A percentile compares a stretch with the other conserved stretches of the same genome.
These are phyloP conservation scores for Dendrolimus houi DNA, from an alignment of 2,888 invertebrate species.

Conservation along the genomic window DNA sequence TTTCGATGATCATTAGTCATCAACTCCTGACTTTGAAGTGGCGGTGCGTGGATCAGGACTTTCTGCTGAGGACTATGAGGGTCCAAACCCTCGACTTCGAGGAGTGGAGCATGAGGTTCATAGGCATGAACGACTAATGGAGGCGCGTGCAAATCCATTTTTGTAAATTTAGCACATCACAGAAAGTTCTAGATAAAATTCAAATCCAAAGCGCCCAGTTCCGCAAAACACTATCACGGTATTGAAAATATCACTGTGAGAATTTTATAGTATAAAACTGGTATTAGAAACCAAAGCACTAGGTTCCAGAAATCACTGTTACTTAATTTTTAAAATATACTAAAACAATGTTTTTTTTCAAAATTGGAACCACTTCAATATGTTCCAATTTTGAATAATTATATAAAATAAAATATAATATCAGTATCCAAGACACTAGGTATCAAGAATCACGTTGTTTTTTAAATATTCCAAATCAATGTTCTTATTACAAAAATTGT, in stretches of 20 bases:
- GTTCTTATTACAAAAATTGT: too few relatives aligned
- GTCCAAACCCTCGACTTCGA: constrained; percentile 66
- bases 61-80: constrained; percentile 71
- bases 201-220: background rate
- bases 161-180: constrained; percentile 25
- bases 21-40: constrained; percentile 59
- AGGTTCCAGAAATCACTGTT: background rate
- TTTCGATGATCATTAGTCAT: constrained; percentile 59
- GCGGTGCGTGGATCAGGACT: constrained; percentile 63
- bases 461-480: too few relatives aligned
- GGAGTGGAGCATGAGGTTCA: constrained; percentile 61
- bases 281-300: too few relatives aligned
- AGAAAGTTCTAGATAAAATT: constrained; percentile 7
- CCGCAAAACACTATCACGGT: too few relatives aligned
- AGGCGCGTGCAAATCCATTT: constrained; percentile 68
- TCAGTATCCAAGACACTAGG: too few relatives aligned
- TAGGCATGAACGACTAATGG: constrained; percentile 63
- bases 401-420: too few relatives aligned
- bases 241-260: too few relatives aligned
- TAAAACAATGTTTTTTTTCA: background rate
- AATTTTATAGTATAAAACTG: too few relatives aligned
- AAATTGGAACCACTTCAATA: background rate
- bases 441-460: too few relatives aligned
- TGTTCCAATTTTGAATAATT: background rate
- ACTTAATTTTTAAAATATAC: background rate